These are phyloP conservation scores for Pterobdella sp. DNA, from an alignment of 2,888 invertebrate genomes.

Conservation along the genomic window DNA sequence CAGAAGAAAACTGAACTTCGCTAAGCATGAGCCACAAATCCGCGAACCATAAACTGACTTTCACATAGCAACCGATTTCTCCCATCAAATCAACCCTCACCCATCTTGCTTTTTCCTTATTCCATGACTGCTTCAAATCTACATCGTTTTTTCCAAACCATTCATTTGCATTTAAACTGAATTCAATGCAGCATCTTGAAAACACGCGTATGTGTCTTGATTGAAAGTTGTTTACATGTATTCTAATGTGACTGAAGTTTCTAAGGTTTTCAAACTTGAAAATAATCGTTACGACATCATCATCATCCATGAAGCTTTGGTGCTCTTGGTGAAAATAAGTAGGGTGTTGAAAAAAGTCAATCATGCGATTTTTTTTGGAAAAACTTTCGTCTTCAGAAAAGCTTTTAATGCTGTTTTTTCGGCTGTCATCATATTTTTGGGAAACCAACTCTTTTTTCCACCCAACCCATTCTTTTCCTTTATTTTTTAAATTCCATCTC, in stretches of 20 bases:
- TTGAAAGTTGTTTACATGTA: slow-evolving; percentile 77
- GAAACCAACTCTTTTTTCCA: slow-evolving; percentile 63
- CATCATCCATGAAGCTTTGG: slow-evolving; percentile 55
- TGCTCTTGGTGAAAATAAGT: no score
- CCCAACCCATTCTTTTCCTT: slow-evolving; percentile 76
- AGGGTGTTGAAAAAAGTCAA: no score
- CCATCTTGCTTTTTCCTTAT: slow-evolving; percentile 72
- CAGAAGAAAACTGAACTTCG: slow-evolving; percentile 76
- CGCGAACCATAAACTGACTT: slow-evolving; percentile 66
- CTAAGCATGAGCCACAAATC: slow-evolving; percentile 80
- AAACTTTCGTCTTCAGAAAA: background rate
- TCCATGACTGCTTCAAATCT: slow-evolving; percentile 62
- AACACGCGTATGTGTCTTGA: slow-evolving; percentile 77
- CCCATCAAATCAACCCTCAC: slow-evolving; percentile 73
- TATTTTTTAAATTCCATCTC: slow-evolving; percentile 63
- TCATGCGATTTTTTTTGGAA: no score
- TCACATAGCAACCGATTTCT: slow-evolving; percentile 71
- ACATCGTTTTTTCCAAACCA: slow-evolving; percentile 56
- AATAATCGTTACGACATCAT: slow-evolving; percentile 63
- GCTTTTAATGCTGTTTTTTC: background rate
- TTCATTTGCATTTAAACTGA: slow-evolving; percentile 51
- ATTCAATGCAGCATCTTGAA: slow-evolving; percentile 68
- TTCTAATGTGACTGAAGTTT: slow-evolving; percentile 73
- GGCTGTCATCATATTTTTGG: no score
- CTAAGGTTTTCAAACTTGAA: slow-evolving; percentile 81